Base-by-base conservation (phyloP, 2,888 invertebrate species). In the Orthonevra nobilis region DNA sequence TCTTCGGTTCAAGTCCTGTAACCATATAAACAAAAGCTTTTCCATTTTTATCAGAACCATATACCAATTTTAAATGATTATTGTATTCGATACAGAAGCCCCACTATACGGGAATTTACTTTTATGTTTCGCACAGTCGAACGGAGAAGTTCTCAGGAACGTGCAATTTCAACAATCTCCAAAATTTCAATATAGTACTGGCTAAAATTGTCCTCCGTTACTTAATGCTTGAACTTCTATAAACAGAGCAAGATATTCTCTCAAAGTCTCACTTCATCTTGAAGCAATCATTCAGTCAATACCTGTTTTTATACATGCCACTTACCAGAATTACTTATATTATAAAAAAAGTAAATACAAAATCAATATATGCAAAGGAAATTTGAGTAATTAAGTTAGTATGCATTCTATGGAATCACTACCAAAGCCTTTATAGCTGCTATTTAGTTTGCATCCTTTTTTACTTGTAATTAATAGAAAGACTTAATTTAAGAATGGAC, bases 151-250 rank as follows among this genome's bases (percentile, higher is more conserved):
- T 3, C 15, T 9, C 12, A 3, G 38, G 38, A 38, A 12, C 38
- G 12, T 6, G 38, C 38, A 15, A 38, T 12, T 6, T 38, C 4
- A 3, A 12, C 38, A 4, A 15, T 15, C 38, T 38, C 38, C 12
- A 38, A 38, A 3, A 14, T 38, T 9, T 1, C 5, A 7, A 7
- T 1, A 26, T 1, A 26, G 1, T 26, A 5, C n/a, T 30, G 4
- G 2, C 9, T 7, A 23, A 3, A 19, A 19, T 3, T 15, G 7
- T 12, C 5, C 19, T 40, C 3, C 19, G 19, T 1, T 40, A 19
- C 40, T 40, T 40, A 19, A 19, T 40, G 40, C 40, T 3, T 40
- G 19, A 40, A 40, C 6, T 19, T 40, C 40, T 19, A 19, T 17
- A 40, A 40, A 17, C 40, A 3, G 40, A 40, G 40, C 7, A 40